Evolutionary conservation across 2,113 vertebrate genomes (phyloP).

Genomic region (Prochilodus magdalenae): DNA sequence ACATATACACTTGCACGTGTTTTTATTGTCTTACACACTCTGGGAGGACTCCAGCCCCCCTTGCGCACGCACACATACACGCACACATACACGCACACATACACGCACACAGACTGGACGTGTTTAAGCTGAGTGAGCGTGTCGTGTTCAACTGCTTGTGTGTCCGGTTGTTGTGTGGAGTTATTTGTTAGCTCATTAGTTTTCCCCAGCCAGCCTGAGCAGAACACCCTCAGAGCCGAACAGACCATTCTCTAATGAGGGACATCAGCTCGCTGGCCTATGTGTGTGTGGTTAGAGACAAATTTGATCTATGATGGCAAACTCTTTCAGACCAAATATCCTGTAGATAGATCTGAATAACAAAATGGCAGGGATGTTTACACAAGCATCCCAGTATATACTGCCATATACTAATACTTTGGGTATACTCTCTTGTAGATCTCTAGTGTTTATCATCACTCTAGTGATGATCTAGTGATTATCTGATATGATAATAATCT

Average conservation of each 20-base stretch:
- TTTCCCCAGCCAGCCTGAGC: constrained; percentile 15
- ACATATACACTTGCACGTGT: constrained; percentile 43
- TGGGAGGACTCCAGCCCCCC: not conserved
- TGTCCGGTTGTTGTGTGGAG: constrained; percentile 29
- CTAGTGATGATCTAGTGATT: too few relatives aligned
- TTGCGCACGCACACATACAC: not conserved
- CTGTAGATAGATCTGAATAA: not conserved
- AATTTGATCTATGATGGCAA: not conserved
- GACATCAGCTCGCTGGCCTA: constrained; percentile 17
- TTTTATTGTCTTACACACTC: constrained; percentile 39
- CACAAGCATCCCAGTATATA: too few relatives aligned
- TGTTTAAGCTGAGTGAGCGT: not conserved
- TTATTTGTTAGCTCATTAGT: constrained; percentile 56
- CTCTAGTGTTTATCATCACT: too few relatives aligned
- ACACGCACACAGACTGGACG: not conserved
- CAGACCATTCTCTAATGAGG: constrained; percentile 28
- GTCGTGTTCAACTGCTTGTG: not conserved
- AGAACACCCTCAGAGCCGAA: constrained; percentile 25
- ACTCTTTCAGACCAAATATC: not conserved
- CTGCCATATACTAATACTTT: too few relatives aligned
- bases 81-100: not conserved
- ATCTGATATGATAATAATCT: too few relatives aligned
- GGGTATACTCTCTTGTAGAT: too few relatives aligned
- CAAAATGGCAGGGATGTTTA: not conserved
- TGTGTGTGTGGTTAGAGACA: constrained; percentile 14